Base-by-base conservation (phyloP, 2,888 invertebrate genomes). In the Ectropis crepuscularia region DNA sequence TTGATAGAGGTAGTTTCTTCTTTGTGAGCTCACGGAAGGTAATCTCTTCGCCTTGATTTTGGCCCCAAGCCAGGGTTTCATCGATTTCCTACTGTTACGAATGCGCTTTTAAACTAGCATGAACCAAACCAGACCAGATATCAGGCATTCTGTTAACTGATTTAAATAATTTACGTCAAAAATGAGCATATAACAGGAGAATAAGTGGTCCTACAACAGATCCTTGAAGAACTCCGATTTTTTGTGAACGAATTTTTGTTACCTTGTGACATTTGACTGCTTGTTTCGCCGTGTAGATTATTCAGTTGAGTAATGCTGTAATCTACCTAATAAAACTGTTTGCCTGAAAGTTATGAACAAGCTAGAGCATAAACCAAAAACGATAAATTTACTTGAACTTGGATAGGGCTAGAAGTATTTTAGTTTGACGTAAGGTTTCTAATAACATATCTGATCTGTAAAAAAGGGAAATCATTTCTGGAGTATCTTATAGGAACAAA, bases 1-100 rank as follows among this genome's bases (percentile, higher is more conserved):
- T 72, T 68, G 66, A 70, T 72, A 64, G 63, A 66, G 62, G 38
- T 61, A 66, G 64, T 70, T 67, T 62, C 59, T 41, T 63, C 37
- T 45, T 43, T 46, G 58, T 58, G 51, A 59, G 39, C 51, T 62
- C 65, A 64, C 66, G 65, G 43, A 67, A 43, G 46, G 54, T 50
- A 39, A 9, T 49, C 11, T 48, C 5, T 5, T 37, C 47, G 41
- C 53, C 53, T 63, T 50, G 54, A 58, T 66, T 61, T 69, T 71
- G 71, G 71, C 58, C 6, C 53, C 55, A 6, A 48, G 67, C 71
- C 71, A 71, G 62, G n/a, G 41, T 55, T 6, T 38, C 42, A 71
- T 71, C 67, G 69, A 71, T 71, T 71, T 48, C 43, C 16, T 43
- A 36, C 55, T 49, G 43, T 61, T 63, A 63, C 39, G 53, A 42